Evolutionary conservation across 2,113 vertebrate species (phyloP).

Genomic region (Siniperca chuatsi): DNA sequence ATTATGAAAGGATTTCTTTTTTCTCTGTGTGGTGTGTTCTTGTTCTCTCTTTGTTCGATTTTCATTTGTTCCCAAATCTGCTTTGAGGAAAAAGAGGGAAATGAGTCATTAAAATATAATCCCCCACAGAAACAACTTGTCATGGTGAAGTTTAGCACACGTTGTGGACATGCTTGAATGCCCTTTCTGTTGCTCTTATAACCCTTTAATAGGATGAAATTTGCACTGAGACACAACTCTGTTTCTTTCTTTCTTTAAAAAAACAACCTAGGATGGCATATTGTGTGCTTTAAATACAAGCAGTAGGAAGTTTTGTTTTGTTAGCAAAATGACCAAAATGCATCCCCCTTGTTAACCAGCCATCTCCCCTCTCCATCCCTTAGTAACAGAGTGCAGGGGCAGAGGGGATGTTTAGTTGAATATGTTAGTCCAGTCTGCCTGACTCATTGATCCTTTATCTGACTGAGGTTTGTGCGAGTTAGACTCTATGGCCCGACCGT

Average conservation of each 20-base stretch:
- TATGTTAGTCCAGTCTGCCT: too few species aligned
- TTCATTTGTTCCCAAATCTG: constrained; percentile 58
- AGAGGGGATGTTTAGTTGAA: too few species aligned
- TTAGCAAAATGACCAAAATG: too few species aligned
- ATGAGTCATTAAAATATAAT: constrained; percentile 43
- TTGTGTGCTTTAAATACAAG: background rate
- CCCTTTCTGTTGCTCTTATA: background rate
- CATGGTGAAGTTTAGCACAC: background rate
- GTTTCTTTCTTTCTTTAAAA: too few species aligned
- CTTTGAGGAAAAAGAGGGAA: constrained; percentile 27
- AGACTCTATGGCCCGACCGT: too few species aligned
- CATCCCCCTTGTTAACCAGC: too few species aligned
- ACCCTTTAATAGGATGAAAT: background rate
- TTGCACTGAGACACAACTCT: background rate
- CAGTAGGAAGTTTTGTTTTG: too few species aligned
- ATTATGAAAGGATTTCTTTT: constrained; percentile 45
- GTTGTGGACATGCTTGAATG: background rate
- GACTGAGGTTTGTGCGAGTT: too few species aligned
- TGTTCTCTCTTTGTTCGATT: constrained; percentile 26
- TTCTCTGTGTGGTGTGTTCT: constrained; percentile 41
- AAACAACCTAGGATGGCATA: too few species aligned
- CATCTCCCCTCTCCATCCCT: too few species aligned
- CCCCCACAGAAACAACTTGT: constrained; percentile 15
- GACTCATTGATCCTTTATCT: too few species aligned
- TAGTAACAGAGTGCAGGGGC: too few species aligned